Conservation (phyloP, 2,113 vertebrate species). For the Pardalotus punctatus region DNA sequence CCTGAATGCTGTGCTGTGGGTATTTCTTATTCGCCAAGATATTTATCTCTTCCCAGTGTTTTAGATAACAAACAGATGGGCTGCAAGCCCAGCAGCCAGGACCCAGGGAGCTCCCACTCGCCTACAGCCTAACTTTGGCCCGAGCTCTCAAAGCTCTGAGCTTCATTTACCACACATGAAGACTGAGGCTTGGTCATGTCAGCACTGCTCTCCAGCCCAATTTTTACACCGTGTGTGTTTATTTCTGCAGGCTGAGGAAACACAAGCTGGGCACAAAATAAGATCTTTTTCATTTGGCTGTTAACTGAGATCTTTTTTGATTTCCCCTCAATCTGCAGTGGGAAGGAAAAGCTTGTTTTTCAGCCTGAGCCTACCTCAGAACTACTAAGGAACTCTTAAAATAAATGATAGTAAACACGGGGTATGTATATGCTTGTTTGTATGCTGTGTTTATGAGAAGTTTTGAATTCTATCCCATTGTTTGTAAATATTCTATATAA, state of each 20-base stretch:
- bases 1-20: not conserved
- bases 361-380: constrained; percentile 10
- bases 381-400: constrained; percentile 32
- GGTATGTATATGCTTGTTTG: constrained; percentile 47
- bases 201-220: not conserved
- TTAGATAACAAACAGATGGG: not conserved
- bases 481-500: constrained; percentile 74
- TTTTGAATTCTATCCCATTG: constrained; percentile 64
- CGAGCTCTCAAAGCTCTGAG: not conserved
- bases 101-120: not conserved
- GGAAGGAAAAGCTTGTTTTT: not conserved
- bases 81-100: not conserved
- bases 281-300: not conserved
- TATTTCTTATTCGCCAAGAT: not conserved
- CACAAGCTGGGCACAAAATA: not conserved
- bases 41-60: not conserved
- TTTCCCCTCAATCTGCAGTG: not conserved
- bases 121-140: not conserved
- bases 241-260: not conserved
- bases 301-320: not conserved
- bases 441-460: constrained; percentile 51
- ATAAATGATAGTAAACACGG: not conserved
- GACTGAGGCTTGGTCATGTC: not conserved
- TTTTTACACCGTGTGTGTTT: not conserved
- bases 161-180: not conserved